These are phyloP conservation scores for Amiota minor DNA, from an alignment of 2,888 invertebrate genomes.

Conservation along the genomic window DNA sequence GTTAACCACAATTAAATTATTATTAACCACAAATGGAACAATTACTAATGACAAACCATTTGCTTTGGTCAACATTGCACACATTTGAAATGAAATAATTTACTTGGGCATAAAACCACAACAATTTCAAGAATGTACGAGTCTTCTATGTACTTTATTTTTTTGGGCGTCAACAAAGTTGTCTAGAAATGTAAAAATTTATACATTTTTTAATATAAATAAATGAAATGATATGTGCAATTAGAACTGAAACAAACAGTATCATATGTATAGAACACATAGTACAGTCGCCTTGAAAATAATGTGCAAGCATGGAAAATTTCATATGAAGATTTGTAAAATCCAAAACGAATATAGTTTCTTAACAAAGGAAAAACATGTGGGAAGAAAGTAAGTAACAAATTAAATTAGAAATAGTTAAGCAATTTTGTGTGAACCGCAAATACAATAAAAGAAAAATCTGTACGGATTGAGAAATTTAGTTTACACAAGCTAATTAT, in stretches of 20 bases:
- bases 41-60: constrained; percentile 15
- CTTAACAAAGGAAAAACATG: not conserved
- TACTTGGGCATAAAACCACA: constrained; percentile 3
- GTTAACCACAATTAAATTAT: constrained; percentile 11
- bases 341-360: not conserved
- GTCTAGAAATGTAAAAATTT: no score
- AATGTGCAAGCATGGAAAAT: constrained; percentile 51
- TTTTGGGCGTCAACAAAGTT: not conserved
- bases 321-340: not conserved
- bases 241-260: constrained; percentile 38
- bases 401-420: constrained; percentile 32
- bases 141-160: not conserved
- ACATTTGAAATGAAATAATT: not conserved
- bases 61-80: not conserved
- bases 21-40: constrained; percentile 23
- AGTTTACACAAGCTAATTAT: constrained; percentile 62
- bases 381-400: constrained; percentile 26
- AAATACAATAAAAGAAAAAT: constrained; percentile 42
- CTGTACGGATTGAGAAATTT: constrained; percentile 53
- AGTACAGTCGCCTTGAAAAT: constrained; percentile 18
- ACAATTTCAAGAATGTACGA: constrained; percentile 11
- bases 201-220: no score
- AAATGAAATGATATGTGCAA: constrained; percentile 62
- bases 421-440: constrained; percentile 36
- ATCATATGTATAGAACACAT: constrained; percentile 29